Conservation (phyloP, 2,888 invertebrate species). For the Lasioglossum vierecki region DNA sequence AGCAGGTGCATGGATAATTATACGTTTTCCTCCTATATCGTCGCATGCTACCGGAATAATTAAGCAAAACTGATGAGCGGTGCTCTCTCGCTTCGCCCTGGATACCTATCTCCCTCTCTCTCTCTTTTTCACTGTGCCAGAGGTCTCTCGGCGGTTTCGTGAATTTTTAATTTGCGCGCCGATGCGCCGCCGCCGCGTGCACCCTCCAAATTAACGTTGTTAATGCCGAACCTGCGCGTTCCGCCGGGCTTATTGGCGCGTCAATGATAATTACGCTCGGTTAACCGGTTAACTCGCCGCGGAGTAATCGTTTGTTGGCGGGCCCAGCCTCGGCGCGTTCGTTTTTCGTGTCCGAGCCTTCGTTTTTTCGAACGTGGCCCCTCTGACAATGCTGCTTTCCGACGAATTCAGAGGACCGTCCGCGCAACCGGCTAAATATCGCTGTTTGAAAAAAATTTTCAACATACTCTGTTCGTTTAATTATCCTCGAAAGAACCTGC, state of each 20-base stretch:
- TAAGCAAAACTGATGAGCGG: conserved; percentile 71
- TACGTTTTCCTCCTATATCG: conserved; percentile 71
- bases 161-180: conserved; percentile 64
- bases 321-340: not conserved
- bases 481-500: too few relatives aligned
- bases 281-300: conserved; percentile 41
- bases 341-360: not conserved
- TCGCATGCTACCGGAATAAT: conserved; percentile 74
- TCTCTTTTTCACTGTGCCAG: not conserved
- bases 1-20: conserved; percentile 76
- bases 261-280: conserved; percentile 53
- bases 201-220: conserved; percentile 56
- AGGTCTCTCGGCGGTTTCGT: conserved; percentile 41
- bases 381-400: not conserved
- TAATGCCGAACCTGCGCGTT: conserved; percentile 34
- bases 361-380: not conserved
- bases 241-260: conserved; percentile 38
- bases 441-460: not conserved
- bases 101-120: not conserved
- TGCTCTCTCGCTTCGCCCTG: conserved; percentile 4
- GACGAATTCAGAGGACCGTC: not conserved
- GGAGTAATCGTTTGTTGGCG: conserved; percentile 41
- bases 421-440: not conserved
- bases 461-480: too few relatives aligned
- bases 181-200: conserved; percentile 27